Conservation (phyloP, 1,140 invertebrate genomes). For the Acarapis woodi region DNA sequence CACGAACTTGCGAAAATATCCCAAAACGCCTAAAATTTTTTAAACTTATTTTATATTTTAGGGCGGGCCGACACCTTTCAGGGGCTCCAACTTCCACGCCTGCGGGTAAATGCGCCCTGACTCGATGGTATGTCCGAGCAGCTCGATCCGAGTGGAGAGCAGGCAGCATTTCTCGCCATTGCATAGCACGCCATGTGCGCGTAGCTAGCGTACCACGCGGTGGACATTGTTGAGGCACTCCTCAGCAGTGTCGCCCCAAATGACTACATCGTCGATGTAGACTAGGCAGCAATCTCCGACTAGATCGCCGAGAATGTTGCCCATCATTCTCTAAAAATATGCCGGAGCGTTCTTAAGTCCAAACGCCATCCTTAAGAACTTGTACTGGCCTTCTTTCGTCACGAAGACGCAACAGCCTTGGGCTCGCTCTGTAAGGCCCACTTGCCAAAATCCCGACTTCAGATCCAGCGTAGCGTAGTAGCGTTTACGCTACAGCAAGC, state of each 20-base stretch:
- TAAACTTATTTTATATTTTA: no score
- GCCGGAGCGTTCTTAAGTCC: slow-evolving; percentile 15
- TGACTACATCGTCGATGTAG: not conserved
- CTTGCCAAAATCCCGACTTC: slow-evolving; percentile 11
- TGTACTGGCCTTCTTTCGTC: slow-evolving; percentile 14
- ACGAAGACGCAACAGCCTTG: slow-evolving; percentile 12
- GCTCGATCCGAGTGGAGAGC: no score
- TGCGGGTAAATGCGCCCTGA: no score
- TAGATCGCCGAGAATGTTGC: not conserved
- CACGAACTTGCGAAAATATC: no score
- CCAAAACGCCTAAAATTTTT: no score
- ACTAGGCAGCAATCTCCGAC: not conserved
- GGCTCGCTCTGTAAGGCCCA: slow-evolving; percentile 7
- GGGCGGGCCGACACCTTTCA: no score
- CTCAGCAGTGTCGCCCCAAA: not conserved
- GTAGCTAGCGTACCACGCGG: not conserved
- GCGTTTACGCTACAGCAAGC: slow-evolving; percentile 2
- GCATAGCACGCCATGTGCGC: not conserved
- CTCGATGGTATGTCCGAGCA: no score
- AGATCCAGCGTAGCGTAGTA: slow-evolving; percentile 12
- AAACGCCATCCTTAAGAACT: slow-evolving; percentile 15
- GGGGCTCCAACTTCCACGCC: no score
- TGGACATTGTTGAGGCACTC: not conserved
- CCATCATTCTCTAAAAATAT: slow-evolving; percentile 5
- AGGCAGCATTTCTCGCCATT: no score